Conservation (phyloP, 2,888 invertebrate genomes). For the Heliothis peltigera region DNA sequence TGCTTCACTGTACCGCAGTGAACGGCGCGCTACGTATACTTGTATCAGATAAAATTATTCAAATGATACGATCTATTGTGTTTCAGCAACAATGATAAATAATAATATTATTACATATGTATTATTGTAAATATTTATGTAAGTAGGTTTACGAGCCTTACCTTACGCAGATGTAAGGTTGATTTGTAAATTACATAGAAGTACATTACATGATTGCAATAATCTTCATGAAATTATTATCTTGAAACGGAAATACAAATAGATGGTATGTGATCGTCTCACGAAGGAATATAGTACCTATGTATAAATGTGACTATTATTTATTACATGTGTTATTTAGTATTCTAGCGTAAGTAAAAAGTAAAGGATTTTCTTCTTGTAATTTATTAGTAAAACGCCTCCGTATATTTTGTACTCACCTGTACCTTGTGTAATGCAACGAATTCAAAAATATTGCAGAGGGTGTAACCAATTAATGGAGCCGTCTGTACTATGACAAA, state of each 20-base stretch:
- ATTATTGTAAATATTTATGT: slow-evolving; percentile 84
- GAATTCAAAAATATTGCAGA: neutral
- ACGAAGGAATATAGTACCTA: neutral
- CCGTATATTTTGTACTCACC: neutral
- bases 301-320: neutral
- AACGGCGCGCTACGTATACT: slow-evolving; percentile 76
- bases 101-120: slow-evolving; percentile 85
- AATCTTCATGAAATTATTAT: slow-evolving; percentile 27
- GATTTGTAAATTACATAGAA: slow-evolving; percentile 44
- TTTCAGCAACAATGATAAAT: slow-evolving; percentile 88
- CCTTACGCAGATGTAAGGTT: slow-evolving; percentile 46
- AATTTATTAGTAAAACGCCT: neutral
- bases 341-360: neutral
- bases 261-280: neutral
- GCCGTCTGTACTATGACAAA: neutral
- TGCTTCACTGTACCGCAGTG: slow-evolving; percentile 55
- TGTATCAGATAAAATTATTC: slow-evolving; percentile 88
- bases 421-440: neutral
- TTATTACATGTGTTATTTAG: neutral
- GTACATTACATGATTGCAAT: slow-evolving; percentile 26
- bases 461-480: neutral
- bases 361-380: neutral
- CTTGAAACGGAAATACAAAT: slow-evolving; percentile 27
- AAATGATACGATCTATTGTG: slow-evolving; percentile 89
- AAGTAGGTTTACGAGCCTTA: slow-evolving; percentile 76